Conservation (phyloP, 1,140 invertebrate species). For the Brachystomella parvula region DNA sequence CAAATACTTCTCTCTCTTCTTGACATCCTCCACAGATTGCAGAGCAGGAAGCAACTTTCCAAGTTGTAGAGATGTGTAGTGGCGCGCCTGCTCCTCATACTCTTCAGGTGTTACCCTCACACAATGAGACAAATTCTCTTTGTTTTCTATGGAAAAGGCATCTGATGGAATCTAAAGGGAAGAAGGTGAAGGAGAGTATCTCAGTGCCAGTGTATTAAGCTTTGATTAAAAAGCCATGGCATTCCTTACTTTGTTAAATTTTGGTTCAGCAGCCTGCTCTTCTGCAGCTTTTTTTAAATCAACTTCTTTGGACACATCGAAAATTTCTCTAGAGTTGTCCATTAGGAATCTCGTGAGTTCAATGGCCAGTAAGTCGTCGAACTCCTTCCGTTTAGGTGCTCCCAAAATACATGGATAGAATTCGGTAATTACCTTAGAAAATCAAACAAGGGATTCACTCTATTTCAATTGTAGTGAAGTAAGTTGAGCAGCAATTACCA, state of each 20-base stretch:
- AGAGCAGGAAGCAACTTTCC: slow-evolving; percentile 20
- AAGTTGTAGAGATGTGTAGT: slow-evolving; percentile 26
- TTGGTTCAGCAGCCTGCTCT: slow-evolving; percentile 25
- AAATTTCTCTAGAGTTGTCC: slow-evolving; percentile 35
- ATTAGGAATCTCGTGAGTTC: slow-evolving; percentile 35
- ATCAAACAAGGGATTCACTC: no score
- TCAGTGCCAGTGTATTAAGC: no score
- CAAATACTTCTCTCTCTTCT: slow-evolving; percentile 24
- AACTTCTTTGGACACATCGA: slow-evolving; percentile 24
- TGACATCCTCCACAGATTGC: slow-evolving; percentile 2
- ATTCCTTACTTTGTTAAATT: slow-evolving; percentile 26
- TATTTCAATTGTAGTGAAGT: no score
- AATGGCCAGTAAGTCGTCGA: slow-evolving; percentile 32
- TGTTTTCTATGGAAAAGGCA: no score
- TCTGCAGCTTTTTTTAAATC: slow-evolving; percentile 16
- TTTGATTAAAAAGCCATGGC: no score
- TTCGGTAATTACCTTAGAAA: slow-evolving; percentile 30
- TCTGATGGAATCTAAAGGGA: no score
- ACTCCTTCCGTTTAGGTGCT: slow-evolving; percentile 17
- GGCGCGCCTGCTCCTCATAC: slow-evolving; percentile 27
- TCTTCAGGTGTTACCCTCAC: slow-evolving; percentile 28
- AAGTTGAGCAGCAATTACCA: no score
- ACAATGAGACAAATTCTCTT: slow-evolving; percentile 22
- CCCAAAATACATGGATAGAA: slow-evolving; percentile 26
- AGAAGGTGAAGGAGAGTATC: no score